Evolutionary conservation across 2,113 vertebrate species (phyloP).

Genomic region (Seriola rivoliana): DNA sequence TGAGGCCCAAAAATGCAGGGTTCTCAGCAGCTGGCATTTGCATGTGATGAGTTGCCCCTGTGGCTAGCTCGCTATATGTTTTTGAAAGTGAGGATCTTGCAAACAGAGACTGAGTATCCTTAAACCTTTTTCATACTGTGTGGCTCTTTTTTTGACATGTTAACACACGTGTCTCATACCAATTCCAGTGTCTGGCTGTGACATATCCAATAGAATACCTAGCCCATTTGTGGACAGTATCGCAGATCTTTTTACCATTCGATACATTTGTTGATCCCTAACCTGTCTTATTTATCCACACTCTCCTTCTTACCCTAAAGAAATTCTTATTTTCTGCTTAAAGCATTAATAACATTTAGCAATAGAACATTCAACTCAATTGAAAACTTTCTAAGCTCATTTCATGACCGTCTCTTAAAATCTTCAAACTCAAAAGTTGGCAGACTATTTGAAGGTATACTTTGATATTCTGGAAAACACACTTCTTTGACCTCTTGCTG

Average conservation of each 20-base stretch:
- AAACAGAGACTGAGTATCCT: conserved; percentile 20
- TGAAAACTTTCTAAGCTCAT: conserved; percentile 39
- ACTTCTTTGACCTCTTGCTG: not conserved
- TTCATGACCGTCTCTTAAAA: not conserved
- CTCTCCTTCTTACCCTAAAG: not conserved
- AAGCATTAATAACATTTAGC: not conserved
- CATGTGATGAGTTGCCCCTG: conserved; percentile 65
- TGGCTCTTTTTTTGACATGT: conserved; percentile 12
- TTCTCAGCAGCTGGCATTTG: conserved; percentile 67
- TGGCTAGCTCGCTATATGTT: conserved; percentile 42
- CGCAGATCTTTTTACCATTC: not conserved
- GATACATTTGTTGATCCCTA: not conserved
- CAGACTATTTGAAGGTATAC: not conserved
- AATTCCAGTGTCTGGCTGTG: not conserved
- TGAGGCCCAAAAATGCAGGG: conserved; percentile 62
- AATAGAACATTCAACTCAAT: conserved; percentile 21
- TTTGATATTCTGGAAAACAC: not conserved
- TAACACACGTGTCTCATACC: not conserved
- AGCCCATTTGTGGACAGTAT: not conserved
- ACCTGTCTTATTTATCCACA: not conserved
- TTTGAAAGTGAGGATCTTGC: conserved; percentile 14
- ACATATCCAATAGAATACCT: not conserved
- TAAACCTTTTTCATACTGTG: conserved; percentile 1
- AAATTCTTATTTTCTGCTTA: conserved; percentile 5
- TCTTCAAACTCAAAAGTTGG: conserved; percentile 6